These are phyloP conservation scores for Phataginus tricuspis DNA, from an alignment of 2,797 vertebrate species.

Conservation along the genomic window DNA sequence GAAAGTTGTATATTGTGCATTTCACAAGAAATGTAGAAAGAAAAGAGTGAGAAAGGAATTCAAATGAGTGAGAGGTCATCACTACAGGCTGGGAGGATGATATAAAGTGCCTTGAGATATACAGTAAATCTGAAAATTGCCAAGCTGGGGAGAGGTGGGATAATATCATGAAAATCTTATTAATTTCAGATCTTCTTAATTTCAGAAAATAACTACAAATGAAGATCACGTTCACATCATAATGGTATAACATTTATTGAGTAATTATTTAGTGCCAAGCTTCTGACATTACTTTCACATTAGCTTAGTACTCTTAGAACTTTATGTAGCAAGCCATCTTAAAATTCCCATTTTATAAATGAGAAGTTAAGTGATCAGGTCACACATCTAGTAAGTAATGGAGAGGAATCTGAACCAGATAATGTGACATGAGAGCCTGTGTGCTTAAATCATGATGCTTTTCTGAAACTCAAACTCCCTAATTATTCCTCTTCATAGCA, in stretches of 20 bases:
- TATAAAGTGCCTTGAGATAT: not conserved
- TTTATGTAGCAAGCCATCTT: not conserved
- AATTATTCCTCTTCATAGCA: not conserved
- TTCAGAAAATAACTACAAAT: not conserved
- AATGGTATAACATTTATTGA: not conserved
- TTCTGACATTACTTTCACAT: not conserved
- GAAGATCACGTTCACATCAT: not conserved
- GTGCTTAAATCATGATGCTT: not conserved
- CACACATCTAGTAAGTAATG: not conserved
- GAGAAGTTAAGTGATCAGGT: not conserved
- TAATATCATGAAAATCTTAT: not conserved
- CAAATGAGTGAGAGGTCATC: not conserved
- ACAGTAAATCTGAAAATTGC: not conserved
- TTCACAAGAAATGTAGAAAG: not conserved
- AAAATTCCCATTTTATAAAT: not conserved
- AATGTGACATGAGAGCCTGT: not conserved
- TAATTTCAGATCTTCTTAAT: too few relatives aligned
- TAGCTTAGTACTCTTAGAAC: not conserved
- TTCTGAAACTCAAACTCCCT: not conserved
- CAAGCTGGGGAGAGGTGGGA: fast-evolving
- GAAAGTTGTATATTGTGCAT: not conserved
- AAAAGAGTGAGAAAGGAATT: not conserved
- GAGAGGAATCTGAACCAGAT: not conserved
- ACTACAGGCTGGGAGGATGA: not conserved
- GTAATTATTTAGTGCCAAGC: not conserved